Percentiles rank a stretch among this genome's conserved stretches.
Conservation (phyloP, 2,113 vertebrate species). For the Chloropsis cyanopogon region DNA sequence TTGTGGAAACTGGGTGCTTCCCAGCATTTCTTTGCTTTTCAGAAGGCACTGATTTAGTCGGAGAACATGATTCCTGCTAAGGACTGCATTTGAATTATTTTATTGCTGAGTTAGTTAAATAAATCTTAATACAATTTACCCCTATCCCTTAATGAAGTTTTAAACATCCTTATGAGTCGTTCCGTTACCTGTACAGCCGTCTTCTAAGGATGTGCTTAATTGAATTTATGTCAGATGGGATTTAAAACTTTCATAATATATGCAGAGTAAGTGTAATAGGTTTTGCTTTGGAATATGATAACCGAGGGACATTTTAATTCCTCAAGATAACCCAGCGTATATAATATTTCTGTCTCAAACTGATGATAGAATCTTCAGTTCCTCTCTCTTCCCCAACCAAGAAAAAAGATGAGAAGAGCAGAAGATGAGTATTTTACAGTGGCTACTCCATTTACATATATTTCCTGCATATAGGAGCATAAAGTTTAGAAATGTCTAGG, state of each 20-base stretch:
- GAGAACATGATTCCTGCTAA: not conserved
- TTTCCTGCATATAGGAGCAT: conserved; percentile 2
- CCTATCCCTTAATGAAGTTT: conserved; percentile 42
- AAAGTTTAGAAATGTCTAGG: conserved; percentile 2
- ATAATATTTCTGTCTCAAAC: conserved; percentile 34
- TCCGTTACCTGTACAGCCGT: not conserved
- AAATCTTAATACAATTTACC: conserved; percentile 41
- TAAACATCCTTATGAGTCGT: conserved; percentile 27
- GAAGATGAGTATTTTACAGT: conserved; percentile 35
- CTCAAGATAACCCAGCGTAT: not conserved
- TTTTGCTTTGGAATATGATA: conserved; percentile 55
- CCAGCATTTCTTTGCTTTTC: not conserved
- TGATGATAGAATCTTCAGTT: not conserved
- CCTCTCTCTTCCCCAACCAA: not conserved
- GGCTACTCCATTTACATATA: conserved; percentile 19
- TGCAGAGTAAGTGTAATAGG: conserved; percentile 41
- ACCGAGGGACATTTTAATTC: conserved; percentile 50
- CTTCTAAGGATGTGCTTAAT: conserved; percentile 45
- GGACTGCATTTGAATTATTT: not conserved
- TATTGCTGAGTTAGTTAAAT: conserved; percentile 8
- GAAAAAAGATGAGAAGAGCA: not conserved
- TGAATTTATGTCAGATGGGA: conserved; percentile 49
- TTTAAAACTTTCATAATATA: conserved; percentile 46
- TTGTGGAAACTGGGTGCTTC: not conserved
- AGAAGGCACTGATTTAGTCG: not conserved